phyloP scores from a whole-genome alignment of 2,888 invertebrate genomes.

The Teinopalpus imperialis region DNA sequence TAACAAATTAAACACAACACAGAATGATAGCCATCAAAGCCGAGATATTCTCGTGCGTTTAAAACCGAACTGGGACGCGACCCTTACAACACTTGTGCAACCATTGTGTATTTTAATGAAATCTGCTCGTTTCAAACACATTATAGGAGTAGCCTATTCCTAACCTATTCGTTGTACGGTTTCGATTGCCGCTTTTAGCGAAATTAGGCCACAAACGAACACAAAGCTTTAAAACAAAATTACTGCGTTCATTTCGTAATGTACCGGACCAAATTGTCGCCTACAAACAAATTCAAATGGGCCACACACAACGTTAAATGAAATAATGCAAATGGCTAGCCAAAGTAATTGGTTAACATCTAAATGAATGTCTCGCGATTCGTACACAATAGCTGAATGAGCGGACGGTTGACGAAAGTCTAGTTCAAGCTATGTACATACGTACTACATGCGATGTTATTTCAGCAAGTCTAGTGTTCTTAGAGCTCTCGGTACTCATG shows the following conservation, averaged over 20 bases:
- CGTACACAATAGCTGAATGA: conserved; percentile 32
- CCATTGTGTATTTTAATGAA: conserved; percentile 17
- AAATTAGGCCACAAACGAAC: conserved; percentile 34
- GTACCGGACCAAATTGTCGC: conserved; percentile 31
- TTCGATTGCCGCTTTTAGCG: conserved; percentile 30
- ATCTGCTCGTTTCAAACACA: conserved; percentile 27
- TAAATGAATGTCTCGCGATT: conserved; percentile 36
- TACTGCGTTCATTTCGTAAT: conserved; percentile 32
- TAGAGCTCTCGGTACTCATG: conserved; percentile 48
- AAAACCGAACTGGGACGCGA: conserved; percentile 22
- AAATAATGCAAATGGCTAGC: conserved; percentile 31
- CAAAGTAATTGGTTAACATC: conserved; percentile 36
- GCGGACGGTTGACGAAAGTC: conserved; percentile 32
- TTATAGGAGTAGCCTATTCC: too few species aligned
- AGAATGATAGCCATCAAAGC: conserved; percentile 22
- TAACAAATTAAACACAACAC: conserved; percentile 9
- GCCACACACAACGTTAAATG: conserved; percentile 34
- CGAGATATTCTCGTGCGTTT: conserved; percentile 22
- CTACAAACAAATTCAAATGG: conserved; percentile 33
- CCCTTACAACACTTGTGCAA: conserved; percentile 21
- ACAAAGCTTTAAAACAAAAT: conserved; percentile 31
- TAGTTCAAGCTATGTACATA: conserved; percentile 30
- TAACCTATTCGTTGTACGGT: conserved; percentile 13
- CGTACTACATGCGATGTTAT: conserved; percentile 16
- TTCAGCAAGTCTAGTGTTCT: conserved; percentile 56